These are phyloP conservation scores for Blennius ocellaris DNA, from an alignment of 2,113 vertebrate genomes.

Conservation along the genomic window DNA sequence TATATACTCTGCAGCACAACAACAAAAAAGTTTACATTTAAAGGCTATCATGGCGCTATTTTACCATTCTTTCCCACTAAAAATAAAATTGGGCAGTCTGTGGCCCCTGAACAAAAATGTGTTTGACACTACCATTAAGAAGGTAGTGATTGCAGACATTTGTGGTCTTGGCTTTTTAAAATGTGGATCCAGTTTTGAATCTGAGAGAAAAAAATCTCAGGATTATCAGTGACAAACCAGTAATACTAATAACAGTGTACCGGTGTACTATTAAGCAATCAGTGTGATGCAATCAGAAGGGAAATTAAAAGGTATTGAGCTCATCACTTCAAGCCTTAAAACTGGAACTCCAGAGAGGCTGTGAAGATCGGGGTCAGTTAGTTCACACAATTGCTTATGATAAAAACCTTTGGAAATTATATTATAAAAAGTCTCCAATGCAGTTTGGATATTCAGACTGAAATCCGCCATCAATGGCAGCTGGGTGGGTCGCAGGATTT, in stretches of 20 bases:
- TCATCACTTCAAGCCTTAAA: slow-evolving; percentile 21
- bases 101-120: no score
- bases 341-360: slow-evolving; percentile 30
- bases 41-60: no score
- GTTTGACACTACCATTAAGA: background rate
- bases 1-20: no score
- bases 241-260: slow-evolving; percentile 18
- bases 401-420: background rate
- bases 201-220: background rate
- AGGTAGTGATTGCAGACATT: background rate
- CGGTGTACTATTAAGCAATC: slow-evolving; percentile 34
- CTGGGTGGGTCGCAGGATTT: background rate
- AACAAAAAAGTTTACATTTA: no score
- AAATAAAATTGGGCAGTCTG: no score
- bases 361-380: slow-evolving; percentile 26
- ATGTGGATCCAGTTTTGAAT: background rate
- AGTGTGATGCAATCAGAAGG: slow-evolving; percentile 59
- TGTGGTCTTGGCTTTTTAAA: background rate
- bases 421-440: background rate
- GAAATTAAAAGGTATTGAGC: slow-evolving; percentile 28
- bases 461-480: background rate
- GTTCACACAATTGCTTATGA: background rate
- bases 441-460: background rate
- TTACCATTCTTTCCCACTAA: no score
- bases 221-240: background rate